phyloP scores from a whole-genome alignment of 2,113 vertebrate species.

The Theristicus caerulescens region DNA sequence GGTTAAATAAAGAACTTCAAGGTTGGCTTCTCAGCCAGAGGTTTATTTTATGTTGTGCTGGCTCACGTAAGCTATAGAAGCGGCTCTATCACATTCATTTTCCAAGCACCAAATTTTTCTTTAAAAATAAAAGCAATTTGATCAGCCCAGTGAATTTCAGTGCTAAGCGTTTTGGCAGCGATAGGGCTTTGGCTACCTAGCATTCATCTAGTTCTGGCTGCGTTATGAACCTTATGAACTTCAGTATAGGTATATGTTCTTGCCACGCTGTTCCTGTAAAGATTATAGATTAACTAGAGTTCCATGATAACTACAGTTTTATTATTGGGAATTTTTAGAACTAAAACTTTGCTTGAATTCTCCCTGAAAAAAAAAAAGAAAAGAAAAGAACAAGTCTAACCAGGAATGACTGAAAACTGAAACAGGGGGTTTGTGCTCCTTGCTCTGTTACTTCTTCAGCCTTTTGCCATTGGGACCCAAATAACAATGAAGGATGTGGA shows the following conservation, averaged over 20 bases:
- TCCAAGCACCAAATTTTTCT: not conserved
- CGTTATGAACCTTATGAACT: not conserved
- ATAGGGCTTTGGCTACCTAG: not conserved
- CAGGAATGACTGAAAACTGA: not conserved
- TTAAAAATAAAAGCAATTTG: not conserved
- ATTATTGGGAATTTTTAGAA: not conserved
- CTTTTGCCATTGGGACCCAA: not conserved
- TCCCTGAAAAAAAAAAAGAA: not conserved
- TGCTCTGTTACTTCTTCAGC: not conserved
- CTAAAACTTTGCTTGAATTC: not conserved
- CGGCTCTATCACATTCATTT: not conserved
- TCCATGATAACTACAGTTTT: not conserved
- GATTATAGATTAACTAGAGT: conserved; percentile 39
- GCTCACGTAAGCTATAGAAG: not conserved
- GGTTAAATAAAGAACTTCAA: not conserved
- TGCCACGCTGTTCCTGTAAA: not conserved
- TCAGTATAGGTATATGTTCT: not conserved
- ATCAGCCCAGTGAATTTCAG: not conserved
- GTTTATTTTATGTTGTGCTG: not conserved
- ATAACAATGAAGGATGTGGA: not conserved
- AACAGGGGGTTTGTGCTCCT: not conserved
- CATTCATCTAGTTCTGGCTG: not conserved
- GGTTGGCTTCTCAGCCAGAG: not conserved
- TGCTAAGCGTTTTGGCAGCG: not conserved
- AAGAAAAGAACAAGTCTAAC: rapidly evolving